Base-by-base conservation (phyloP, 2,113 vertebrate genomes). In the Melanocharis versteri region DNA sequence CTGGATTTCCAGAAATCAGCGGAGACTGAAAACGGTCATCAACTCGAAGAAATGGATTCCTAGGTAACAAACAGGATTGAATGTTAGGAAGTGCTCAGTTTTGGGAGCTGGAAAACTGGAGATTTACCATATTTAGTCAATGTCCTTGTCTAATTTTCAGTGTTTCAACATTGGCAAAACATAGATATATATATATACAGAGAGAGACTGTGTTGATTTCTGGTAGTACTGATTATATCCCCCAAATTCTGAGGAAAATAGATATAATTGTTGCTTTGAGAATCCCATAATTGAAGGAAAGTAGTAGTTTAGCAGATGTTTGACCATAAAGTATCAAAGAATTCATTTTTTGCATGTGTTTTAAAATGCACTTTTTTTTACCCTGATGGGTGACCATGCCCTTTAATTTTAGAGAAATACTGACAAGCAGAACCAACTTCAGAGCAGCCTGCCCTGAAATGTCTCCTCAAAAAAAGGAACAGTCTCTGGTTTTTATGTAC, bases 301-400 rank as follows among this genome's bases (percentile, higher is more conserved):
- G n/a, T 84, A 75, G 93, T 93, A 83, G 60, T 92, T 95, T 56
- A 90, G 85, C 96, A 96, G 96, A 96, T 96, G 96, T 90, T 93
- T 86, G 69, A 93, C 92, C 90, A 84, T 78, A 48, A 89, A 94
- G 57, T 84, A 97, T 90, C 85, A 92, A 81, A 93, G 76, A 84
- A 68, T 66, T 89, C 12, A 6, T 85, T 90, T 92, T 96, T 58
- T 87, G 60, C 60, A 28, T 90, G 37, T 91, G 72, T 83, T 87
- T 93, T 90, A 86, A 93, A 96, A 81, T 86, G 31, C 15, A 14
- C 31, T 35, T 54, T 78, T 78, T 71, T 81, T 79, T 60, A 56
- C 6, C 17, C 37, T 81, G n/a, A 35, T 50, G 44, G 3, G 20
- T 84, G 60, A 81, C 80, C 9, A 11, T 68, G 28, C 69, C 85